Evolutionary conservation across 1,140 invertebrate species (phyloP).

Genomic region (Drusus annulatus): DNA sequence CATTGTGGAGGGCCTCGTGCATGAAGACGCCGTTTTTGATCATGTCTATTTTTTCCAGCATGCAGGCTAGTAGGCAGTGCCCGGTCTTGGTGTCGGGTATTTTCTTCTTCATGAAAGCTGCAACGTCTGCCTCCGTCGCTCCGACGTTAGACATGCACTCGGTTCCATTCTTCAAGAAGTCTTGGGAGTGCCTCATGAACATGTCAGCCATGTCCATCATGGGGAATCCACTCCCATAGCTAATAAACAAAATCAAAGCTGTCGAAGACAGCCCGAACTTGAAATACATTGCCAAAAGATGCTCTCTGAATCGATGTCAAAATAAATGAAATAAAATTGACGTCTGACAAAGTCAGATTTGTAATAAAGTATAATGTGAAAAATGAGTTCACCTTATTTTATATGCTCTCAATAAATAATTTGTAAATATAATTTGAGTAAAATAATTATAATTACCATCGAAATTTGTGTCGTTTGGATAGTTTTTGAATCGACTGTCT

Average conservation of each 20-base stretch:
- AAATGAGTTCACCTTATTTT: no score
- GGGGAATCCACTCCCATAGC: background rate
- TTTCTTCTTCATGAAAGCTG: constrained; percentile 47
- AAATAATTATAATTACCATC: no score
- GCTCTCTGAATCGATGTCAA: background rate
- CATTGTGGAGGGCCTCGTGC: background rate
- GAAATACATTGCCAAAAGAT: background rate
- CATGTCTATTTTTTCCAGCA: constrained; percentile 52
- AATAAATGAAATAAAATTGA: background rate
- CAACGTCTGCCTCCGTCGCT: constrained; percentile 50
- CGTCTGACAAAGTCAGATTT: background rate
- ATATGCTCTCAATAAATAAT: no score
- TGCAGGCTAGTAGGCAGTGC: constrained; percentile 50
- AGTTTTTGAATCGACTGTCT: background rate
- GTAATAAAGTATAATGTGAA: no score
- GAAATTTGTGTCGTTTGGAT: background rate
- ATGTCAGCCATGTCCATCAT: constrained; percentile 39
- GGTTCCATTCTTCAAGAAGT: constrained; percentile 47
- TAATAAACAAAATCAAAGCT: background rate
- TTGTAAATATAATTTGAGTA: no score
- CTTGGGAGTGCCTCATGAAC: constrained; percentile 42
- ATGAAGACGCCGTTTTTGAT: constrained; percentile 42
- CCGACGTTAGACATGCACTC: constrained; percentile 47
- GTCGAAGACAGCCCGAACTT: background rate
- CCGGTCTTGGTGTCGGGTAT: constrained; percentile 43